Evolutionary conservation across 2,797 vertebrate species (phyloP).

Genomic region (Schizopygopsis malacanthus): DNA sequence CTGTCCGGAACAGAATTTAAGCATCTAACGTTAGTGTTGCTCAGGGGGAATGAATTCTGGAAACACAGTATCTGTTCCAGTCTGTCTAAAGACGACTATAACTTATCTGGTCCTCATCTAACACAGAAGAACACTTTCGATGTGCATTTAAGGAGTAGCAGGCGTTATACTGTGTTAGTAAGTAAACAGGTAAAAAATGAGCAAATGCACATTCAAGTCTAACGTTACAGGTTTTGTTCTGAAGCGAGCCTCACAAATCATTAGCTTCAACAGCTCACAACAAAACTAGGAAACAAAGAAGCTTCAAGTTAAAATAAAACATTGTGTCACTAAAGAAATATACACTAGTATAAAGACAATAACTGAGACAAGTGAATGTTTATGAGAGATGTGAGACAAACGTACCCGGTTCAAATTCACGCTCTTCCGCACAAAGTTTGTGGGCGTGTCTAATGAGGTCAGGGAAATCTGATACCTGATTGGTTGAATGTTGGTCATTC

Average conservation of each 20-base stretch:
- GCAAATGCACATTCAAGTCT: not conserved
- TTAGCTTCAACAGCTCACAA: not conserved
- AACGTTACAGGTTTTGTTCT: not conserved
- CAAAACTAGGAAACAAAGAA: not conserved
- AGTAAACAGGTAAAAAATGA: not conserved
- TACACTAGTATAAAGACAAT: not conserved
- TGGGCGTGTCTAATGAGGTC: constrained; percentile 24
- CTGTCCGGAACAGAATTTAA: constrained; percentile 9
- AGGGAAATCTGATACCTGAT: constrained; percentile 34
- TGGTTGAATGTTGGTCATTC: constrained; percentile 37
- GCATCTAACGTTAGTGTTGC: not conserved
- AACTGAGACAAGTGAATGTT: not conserved
- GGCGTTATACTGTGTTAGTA: not conserved
- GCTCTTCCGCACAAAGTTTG: not conserved
- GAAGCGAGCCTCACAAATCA: constrained; percentile 1
- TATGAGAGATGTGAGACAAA: not conserved
- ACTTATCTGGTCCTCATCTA: not conserved
- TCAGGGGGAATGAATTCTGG: not conserved
- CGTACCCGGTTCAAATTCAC: constrained; percentile 35
- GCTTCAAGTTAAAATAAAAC: not conserved
- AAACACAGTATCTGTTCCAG: not conserved
- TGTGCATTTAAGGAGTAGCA: not conserved
- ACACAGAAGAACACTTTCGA: not conserved
- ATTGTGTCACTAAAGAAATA: too few species aligned
- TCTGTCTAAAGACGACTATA: not conserved